Evolutionary conservation across 2,113 vertebrate genomes (phyloP).

Genomic region (Brachyhypopomus occidentalis): DNA sequence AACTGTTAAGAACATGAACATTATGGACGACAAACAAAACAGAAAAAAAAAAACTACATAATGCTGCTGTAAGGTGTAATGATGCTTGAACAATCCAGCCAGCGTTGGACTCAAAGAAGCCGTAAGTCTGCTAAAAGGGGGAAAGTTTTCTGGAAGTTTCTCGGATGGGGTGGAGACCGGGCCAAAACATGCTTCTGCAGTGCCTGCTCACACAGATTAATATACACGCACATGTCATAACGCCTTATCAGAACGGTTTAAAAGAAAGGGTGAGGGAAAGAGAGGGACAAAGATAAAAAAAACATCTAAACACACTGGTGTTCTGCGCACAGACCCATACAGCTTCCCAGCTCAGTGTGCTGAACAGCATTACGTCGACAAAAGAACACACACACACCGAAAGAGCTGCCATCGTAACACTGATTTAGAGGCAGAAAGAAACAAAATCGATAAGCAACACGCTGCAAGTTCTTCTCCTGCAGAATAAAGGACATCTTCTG

Average conservation of each 20-base stretch:
- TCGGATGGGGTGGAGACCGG: slow-evolving; percentile 25
- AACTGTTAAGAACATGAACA: slow-evolving; percentile 49
- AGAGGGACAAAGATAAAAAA: slow-evolving; percentile 19
- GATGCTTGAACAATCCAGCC: slow-evolving; percentile 44
- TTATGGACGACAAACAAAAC: slow-evolving; percentile 33
- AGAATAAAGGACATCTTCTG: slow-evolving; percentile 17
- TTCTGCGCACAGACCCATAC: slow-evolving; percentile 61
- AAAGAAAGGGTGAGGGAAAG: slow-evolving; percentile 7
- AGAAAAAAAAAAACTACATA: slow-evolving; percentile 44
- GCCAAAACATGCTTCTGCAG: slow-evolving; percentile 55
- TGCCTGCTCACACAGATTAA: slow-evolving; percentile 36
- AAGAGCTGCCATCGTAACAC: slow-evolving; percentile 21
- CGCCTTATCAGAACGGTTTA: not conserved
- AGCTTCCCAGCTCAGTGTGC: slow-evolving; percentile 59
- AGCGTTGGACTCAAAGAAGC: slow-evolving; percentile 50
- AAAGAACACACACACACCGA: not conserved
- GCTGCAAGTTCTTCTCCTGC: not conserved
- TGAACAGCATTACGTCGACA: slow-evolving; percentile 9
- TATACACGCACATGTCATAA: slow-evolving; percentile 32
- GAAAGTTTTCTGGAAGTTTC: slow-evolving; percentile 17
- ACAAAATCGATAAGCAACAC: not conserved
- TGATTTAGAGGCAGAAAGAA: slow-evolving; percentile 33
- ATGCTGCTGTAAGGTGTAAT: slow-evolving; percentile 38
- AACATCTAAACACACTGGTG: slow-evolving; percentile 51
- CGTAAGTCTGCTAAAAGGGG: slow-evolving; percentile 5